phyloP scores from a whole-genome alignment of 2,797 vertebrate species.

The Euphonia xanthogaster region DNA sequence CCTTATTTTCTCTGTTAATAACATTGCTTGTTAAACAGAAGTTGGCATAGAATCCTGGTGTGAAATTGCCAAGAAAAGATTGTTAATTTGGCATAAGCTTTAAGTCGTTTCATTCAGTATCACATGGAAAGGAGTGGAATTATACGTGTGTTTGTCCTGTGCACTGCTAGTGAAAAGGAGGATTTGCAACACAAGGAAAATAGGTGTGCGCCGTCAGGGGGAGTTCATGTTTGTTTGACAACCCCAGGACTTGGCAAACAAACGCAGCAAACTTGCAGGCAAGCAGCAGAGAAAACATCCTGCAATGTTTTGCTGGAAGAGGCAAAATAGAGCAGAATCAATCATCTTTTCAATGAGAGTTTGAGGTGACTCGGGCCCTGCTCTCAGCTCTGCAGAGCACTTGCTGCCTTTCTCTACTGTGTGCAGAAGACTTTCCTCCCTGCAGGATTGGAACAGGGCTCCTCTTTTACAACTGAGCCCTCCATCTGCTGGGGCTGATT shows the following conservation, averaged over 20 bases:
- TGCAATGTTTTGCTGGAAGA: conserved; percentile 31
- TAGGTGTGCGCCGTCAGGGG: conserved; percentile 1
- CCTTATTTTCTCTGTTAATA: conserved; percentile 53
- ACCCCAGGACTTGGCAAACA: conserved; percentile 30
- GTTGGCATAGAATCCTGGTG: conserved; percentile 4
- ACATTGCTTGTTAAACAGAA: conserved; percentile 51
- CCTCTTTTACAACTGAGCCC: not conserved
- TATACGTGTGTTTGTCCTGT: not conserved
- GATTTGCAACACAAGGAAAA: not conserved
- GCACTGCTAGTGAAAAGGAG: not conserved
- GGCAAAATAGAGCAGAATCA: conserved; percentile 37
- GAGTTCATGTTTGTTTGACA: conserved; percentile 28
- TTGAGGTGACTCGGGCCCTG: conserved; percentile 22
- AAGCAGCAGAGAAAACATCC: conserved; percentile 12
- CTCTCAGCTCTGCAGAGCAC: not conserved
- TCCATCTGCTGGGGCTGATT: not conserved
- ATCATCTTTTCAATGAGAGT: conserved; percentile 39
- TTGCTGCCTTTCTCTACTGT: rapidly evolving
- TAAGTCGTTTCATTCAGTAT: not conserved
- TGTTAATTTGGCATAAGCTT: conserved; percentile 42
- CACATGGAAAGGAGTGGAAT: not conserved
- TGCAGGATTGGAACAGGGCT: not conserved
- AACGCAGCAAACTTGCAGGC: not conserved
- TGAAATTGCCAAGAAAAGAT: conserved; percentile 50
- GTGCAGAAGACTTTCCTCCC: not conserved